These are phyloP conservation scores for Wiebesia pumilae DNA, from an alignment of 1,140 invertebrate species.

Conservation along the genomic window DNA sequence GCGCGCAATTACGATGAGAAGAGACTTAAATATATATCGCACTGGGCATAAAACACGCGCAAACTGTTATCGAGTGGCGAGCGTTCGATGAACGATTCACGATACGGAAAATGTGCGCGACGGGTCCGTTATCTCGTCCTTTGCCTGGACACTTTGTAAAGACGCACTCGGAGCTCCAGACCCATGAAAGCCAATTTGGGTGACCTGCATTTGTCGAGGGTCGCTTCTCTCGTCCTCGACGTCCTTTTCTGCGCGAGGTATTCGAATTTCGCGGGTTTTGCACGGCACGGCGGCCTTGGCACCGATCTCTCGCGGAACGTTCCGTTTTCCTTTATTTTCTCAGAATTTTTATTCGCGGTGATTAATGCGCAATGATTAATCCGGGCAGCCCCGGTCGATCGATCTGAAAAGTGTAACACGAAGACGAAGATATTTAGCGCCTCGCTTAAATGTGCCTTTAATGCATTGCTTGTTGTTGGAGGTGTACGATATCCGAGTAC, in stretches of 20 bases:
- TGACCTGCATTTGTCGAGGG: neutral
- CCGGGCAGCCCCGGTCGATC: neutral
- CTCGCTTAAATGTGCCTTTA: neutral
- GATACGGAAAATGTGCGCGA: too few species aligned
- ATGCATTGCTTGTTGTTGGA: neutral
- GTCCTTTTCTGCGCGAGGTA: too few species aligned
- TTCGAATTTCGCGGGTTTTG: constrained; percentile 12
- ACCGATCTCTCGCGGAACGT: neutral
- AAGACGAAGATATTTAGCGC: neutral
- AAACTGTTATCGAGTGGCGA: too few species aligned
- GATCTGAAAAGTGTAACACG: neutral
- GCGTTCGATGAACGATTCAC: too few species aligned
- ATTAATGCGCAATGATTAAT: neutral
- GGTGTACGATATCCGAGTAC: neutral
- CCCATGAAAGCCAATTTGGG: too few species aligned
- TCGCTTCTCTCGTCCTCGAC: neutral
- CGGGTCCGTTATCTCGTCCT: too few species aligned
- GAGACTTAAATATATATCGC: too few species aligned
- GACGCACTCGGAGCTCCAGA: too few species aligned
- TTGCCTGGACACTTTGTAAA: too few species aligned
- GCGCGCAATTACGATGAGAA: too few species aligned
- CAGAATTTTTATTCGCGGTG: neutral
- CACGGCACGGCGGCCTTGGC: neutral
- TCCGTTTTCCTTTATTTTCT: neutral
- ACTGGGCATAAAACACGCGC: too few species aligned